A percentile compares a stretch with the other conserved stretches of the same genome.
Evolutionary conservation across 2,888 invertebrate species (phyloP).

Genomic region (Lasioglossum oenotherae): DNA sequence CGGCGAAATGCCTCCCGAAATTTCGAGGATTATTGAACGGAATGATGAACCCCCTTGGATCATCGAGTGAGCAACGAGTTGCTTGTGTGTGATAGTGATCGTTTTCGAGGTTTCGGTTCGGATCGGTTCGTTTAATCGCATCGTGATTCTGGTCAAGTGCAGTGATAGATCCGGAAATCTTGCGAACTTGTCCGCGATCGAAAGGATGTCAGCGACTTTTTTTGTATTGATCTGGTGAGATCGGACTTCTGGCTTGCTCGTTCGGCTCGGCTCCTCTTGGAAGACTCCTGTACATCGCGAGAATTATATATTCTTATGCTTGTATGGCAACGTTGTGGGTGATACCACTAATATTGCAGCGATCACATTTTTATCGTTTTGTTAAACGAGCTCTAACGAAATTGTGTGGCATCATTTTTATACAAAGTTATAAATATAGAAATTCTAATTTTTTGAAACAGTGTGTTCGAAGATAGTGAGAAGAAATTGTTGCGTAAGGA

Average conservation of each 20-base stretch:
- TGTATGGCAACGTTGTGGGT: not conserved
- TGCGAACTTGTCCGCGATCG: constrained; percentile 38
- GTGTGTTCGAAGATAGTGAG: not conserved
- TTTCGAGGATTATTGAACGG: not conserved
- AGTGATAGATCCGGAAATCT: constrained; percentile 15
- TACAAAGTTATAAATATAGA: not conserved
- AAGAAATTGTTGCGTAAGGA: not conserved
- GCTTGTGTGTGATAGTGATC: constrained; percentile 34
- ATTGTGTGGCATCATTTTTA: not conserved
- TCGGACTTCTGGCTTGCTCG: not conserved
- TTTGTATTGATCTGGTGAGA: constrained; percentile 48
- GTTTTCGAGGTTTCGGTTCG: not conserved
- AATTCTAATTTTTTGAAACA: not conserved
- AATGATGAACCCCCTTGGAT: not conserved
- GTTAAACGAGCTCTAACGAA: not conserved
- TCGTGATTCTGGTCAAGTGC: not conserved
- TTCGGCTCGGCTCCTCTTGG: not conserved
- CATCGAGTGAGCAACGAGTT: constrained; percentile 21
- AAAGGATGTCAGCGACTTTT: constrained; percentile 35
- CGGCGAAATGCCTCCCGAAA: not conserved
- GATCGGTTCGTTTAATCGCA: not conserved
- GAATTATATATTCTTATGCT: not conserved
- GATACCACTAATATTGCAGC: not conserved
- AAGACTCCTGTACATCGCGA: not conserved
- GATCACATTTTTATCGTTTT: not conserved